These are phyloP conservation scores for Astur gentilis DNA, from an alignment of 2,113 vertebrate species.

Conservation along the genomic window DNA sequence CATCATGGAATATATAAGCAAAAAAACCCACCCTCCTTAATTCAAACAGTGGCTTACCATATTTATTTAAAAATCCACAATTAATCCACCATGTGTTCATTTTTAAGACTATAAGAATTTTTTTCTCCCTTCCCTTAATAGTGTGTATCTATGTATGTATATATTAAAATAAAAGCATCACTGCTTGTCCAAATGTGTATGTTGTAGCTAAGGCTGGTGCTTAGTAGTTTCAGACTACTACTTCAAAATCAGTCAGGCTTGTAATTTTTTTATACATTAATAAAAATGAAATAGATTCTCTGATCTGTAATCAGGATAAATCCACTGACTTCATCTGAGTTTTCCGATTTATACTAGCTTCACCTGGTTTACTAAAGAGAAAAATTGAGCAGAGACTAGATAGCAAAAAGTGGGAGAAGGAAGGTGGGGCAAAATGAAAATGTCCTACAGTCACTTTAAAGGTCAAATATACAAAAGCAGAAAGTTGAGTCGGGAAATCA, in stretches of 20 bases:
- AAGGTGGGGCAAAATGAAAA: not conserved
- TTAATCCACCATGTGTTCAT: not conserved
- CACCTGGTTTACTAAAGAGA: not conserved
- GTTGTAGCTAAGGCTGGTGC: not conserved
- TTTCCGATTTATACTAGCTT: not conserved
- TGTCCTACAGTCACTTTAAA: not conserved
- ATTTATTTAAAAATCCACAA: not conserved
- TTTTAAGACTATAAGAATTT: not conserved
- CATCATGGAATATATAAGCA: not conserved
- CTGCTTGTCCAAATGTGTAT: not conserved
- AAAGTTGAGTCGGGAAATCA: not conserved
- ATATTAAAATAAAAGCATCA: not conserved
- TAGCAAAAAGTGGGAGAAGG: not conserved
- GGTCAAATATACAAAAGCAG: not conserved
- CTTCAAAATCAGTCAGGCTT: not conserved
- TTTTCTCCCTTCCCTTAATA: not conserved
- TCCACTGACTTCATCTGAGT: not conserved
- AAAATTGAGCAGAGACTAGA: not conserved
- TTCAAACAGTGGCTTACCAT: not conserved
- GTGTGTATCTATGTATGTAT: not conserved
- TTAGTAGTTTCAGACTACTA: not conserved
- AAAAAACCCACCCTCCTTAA: rapidly evolving
- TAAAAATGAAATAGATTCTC: not conserved
- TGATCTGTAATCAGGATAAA: not conserved
- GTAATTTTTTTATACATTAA: not conserved